A percentile compares a stretch with the other conserved stretches of the same genome.
Conservation (phyloP, 2,113 vertebrate genomes). For the Irena cyanogastra region DNA sequence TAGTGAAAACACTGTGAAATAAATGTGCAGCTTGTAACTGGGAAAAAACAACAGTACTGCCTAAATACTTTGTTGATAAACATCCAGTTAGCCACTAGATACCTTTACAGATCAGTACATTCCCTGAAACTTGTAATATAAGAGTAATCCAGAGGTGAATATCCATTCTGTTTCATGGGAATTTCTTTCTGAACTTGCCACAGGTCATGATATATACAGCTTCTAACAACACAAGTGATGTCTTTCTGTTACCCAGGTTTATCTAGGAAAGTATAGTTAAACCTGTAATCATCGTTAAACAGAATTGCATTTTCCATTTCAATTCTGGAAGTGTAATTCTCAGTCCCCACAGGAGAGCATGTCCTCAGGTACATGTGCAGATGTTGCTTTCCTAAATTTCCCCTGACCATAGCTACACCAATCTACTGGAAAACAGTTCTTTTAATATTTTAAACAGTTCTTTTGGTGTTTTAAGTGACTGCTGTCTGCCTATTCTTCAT, state of each 20-base stretch:
- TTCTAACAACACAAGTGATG: not conserved
- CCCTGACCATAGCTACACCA: not conserved
- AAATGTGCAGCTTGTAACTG: conserved; percentile 10
- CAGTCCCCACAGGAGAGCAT: not conserved
- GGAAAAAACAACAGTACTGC: not conserved
- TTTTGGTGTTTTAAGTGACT: not conserved
- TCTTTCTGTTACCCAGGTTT: not conserved
- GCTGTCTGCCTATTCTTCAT: not conserved
- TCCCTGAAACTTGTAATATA: conserved; percentile 47
- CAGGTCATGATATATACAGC: not conserved
- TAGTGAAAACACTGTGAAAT: conserved; percentile 8
- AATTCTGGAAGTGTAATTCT: not conserved
- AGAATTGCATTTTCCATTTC: not conserved
- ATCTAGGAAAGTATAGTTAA: not conserved
- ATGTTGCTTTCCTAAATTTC: not conserved
- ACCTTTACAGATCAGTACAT: not conserved
- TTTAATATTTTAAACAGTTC: not conserved
- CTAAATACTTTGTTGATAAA: conserved; percentile 38
- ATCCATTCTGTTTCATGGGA: not conserved
- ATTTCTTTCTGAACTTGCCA: conserved; percentile 37
- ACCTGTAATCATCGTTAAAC: not conserved
- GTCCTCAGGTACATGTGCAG: not conserved
- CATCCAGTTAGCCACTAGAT: not conserved
- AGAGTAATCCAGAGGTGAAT: conserved; percentile 1
- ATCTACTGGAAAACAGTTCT: not conserved